Evolutionary conservation across 1,140 invertebrate species (phyloP).

Genomic region (Achatina immaculata): DNA sequence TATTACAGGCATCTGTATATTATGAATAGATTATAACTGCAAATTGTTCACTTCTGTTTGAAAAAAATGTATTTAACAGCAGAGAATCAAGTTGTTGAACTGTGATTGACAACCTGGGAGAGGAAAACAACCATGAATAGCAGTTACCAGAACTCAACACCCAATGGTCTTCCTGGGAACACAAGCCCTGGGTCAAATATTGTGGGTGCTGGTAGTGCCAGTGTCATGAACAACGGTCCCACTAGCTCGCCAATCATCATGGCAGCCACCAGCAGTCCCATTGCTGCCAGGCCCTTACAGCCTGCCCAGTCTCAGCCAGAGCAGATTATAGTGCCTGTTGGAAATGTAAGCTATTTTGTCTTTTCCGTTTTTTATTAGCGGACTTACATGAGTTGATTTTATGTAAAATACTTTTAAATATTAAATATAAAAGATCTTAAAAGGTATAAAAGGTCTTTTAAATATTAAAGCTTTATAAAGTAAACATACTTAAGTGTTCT

Average conservation of each 20-base stretch:
- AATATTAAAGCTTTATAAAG: no score
- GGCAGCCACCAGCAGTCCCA: constrained; percentile 16
- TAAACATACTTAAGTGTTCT: no score
- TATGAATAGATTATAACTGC: no score
- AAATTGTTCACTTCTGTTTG: no score
- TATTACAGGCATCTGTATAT: no score
- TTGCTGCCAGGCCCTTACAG: constrained; percentile 5
- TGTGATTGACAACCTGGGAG: background rate
- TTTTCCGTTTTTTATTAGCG: background rate
- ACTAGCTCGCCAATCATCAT: constrained; percentile 24
- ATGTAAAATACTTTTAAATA: background rate
- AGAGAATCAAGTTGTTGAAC: no score
- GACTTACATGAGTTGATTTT: background rate
- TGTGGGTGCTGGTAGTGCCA: background rate
- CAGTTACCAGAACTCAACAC: constrained; percentile 17
- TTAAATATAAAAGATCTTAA: background rate
- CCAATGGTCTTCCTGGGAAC: constrained; percentile 8
- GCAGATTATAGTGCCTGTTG: constrained; percentile 35
- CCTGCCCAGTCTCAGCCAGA: constrained; percentile 23
- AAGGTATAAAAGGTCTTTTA: background rate
- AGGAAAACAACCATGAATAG: background rate
- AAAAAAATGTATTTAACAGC: no score
- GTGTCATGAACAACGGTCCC: constrained; percentile 24
- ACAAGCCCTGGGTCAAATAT: constrained; percentile 1
- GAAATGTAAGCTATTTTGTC: constrained; percentile 29